phyloP scores from a whole-genome alignment of 2,888 invertebrate species.

The Polymixis flavicincta region DNA sequence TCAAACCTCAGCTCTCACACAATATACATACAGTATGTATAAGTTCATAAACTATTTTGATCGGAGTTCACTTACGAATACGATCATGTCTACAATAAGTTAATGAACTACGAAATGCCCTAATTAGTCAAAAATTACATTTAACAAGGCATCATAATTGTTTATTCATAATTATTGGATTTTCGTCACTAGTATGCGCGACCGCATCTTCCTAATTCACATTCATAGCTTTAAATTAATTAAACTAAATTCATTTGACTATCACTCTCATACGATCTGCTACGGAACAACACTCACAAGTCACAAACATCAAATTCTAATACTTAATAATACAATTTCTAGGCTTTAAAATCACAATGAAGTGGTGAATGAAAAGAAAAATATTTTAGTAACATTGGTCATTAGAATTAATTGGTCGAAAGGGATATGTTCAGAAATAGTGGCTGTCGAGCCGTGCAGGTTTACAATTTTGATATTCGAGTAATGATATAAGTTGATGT shows the following conservation, averaged over 20 bases:
- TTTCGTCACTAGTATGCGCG: constrained; percentile 90
- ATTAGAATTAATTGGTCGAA: constrained; percentile 89
- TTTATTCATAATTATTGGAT: constrained; percentile 90
- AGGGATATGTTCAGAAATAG: constrained; percentile 86
- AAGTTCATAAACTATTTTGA: constrained; percentile 84
- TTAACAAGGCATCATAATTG: constrained; percentile 87
- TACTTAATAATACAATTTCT: constrained; percentile 90
- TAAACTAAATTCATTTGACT: constrained; percentile 90
- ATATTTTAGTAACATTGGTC: constrained; percentile 83
- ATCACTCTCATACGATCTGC: constrained; percentile 87
- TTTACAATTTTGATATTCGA: constrained; percentile 85
- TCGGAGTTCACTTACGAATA: constrained; percentile 84
- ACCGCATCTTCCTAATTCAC: constrained; percentile 89
- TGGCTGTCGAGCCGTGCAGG: constrained; percentile 80
- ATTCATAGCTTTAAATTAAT: constrained; percentile 88
- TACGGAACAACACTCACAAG: constrained; percentile 84
- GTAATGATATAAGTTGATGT: constrained; percentile 84
- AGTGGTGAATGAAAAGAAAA: constrained; percentile 85
- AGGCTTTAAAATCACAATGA: constrained; percentile 88
- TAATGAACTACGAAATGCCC: constrained; percentile 90
- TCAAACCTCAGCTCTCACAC: constrained; percentile 74
- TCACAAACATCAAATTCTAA: constrained; percentile 88
- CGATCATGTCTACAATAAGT: constrained; percentile 88
- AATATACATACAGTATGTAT: constrained; percentile 76
- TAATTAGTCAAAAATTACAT: constrained; percentile 88